phyloP scores from a whole-genome alignment of 2,113 vertebrate genomes.

The Nicator chloris region DNA sequence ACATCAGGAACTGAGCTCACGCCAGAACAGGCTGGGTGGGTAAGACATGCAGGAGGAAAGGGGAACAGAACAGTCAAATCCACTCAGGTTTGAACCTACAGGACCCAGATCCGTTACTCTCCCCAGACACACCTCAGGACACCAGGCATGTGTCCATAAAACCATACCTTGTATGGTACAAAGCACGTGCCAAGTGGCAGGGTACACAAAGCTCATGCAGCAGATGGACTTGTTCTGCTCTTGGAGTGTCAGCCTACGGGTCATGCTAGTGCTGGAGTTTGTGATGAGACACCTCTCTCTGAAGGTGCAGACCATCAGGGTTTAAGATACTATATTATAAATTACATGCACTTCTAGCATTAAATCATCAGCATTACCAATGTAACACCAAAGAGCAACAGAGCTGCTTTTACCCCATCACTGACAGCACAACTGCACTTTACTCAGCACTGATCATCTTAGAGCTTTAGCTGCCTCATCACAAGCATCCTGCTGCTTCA shows the following conservation, averaged over 20 bases:
- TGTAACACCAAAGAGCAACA: accelerated
- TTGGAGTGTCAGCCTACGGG: background rate
- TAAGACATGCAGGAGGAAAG: background rate
- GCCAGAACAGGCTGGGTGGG: background rate
- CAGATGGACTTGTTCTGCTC: background rate
- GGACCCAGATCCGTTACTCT: background rate
- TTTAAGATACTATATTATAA: background rate
- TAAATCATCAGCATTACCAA: background rate
- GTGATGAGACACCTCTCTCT: background rate
- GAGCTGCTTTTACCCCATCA: background rate
- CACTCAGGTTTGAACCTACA: background rate
- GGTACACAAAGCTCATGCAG: background rate
- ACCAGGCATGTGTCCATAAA: background rate
- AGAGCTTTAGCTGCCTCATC: background rate
- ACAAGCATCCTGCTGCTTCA: background rate
- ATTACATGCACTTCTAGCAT: background rate
- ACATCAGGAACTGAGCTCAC: background rate
- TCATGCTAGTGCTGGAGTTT: background rate
- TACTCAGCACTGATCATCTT: background rate
- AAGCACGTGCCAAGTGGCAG: accelerated
- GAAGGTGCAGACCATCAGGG: background rate
- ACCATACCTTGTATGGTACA: background rate
- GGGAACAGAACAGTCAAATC: background rate
- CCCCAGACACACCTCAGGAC: background rate
- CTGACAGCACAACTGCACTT: background rate